Percentiles rank a stretch among this genome's conserved stretches.
These are phyloP conservation scores for Linurgus olivaceus DNA, from an alignment of 2,797 vertebrate species.

Conservation along the genomic window DNA sequence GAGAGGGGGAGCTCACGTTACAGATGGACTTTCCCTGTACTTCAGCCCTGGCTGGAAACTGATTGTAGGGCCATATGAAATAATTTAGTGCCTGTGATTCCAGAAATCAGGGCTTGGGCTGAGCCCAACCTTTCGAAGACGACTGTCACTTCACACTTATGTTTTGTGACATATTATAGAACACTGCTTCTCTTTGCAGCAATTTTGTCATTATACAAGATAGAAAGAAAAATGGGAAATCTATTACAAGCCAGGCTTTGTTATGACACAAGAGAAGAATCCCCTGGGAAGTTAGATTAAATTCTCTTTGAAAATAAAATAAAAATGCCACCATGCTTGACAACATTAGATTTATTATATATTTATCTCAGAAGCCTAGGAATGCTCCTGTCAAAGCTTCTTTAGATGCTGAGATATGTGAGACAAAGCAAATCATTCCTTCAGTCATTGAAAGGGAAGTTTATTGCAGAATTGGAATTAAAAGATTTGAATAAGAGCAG, in stretches of 20 bases:
- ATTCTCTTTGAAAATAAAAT: slow-evolving; percentile 71
- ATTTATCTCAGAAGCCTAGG: slow-evolving; percentile 23
- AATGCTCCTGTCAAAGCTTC: slow-evolving; percentile 32
- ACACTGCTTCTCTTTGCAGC: slow-evolving; percentile 47
- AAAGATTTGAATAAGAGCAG: not conserved
- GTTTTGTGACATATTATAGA: slow-evolving; percentile 57
- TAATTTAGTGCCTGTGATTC: not conserved
- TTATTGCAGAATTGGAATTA: slow-evolving; percentile 24
- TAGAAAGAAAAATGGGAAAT: slow-evolving; percentile 68
- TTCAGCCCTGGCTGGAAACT: not conserved
- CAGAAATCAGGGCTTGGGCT: not conserved
- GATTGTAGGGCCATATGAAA: not conserved
- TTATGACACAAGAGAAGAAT: slow-evolving; percentile 72
- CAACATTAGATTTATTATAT: slow-evolving; percentile 64
- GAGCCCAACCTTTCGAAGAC: not conserved
- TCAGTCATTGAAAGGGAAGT: slow-evolving; percentile 18
- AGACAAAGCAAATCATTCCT: slow-evolving; percentile 35
- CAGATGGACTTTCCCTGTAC: not conserved
- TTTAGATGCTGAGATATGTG: slow-evolving; percentile 9
- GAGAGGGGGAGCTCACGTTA: not conserved
- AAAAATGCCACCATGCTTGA: slow-evolving; percentile 63
- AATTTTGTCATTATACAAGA: slow-evolving; percentile 72
- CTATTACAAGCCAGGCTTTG: slow-evolving; percentile 67
- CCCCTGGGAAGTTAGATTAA: slow-evolving; percentile 68
- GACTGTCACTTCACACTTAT: slow-evolving; percentile 3